Evolutionary conservation across 2,888 invertebrate species (phyloP).

Genomic region (Elmis aenea): DNA sequence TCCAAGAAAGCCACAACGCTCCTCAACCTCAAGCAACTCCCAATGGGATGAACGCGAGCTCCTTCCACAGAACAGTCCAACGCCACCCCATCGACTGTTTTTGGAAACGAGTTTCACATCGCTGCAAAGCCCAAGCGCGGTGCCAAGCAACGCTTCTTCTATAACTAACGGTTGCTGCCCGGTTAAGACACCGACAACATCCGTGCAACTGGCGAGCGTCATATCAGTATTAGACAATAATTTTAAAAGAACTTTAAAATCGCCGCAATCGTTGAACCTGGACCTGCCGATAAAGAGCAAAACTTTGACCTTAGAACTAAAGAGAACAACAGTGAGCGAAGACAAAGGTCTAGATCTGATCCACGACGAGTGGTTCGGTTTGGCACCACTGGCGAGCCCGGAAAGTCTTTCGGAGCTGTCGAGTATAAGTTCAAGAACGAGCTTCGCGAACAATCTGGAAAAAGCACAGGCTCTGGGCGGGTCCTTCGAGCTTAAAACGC

Average conservation of each 20-base stretch:
- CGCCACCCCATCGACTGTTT: conserved; percentile 56
- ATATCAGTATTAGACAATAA: conserved; percentile 18
- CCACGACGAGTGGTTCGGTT: conserved; percentile 62
- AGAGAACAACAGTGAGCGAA: too few species aligned
- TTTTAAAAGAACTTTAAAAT: conserved; percentile 5
- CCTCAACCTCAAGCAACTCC: conserved; percentile 18
- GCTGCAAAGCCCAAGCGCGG: conserved; percentile 41
- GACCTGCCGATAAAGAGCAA: conserved; percentile 9
- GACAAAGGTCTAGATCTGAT: conserved; percentile 46
- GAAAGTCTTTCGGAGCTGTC: conserved; percentile 80
- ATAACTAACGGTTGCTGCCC: conserved; percentile 42
- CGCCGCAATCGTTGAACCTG: conserved; percentile 15
- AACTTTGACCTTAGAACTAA: background rate
- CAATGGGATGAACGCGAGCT: background rate
- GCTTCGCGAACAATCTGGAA: conserved; percentile 48
- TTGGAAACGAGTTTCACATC: conserved; percentile 75
- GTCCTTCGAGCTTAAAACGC: conserved; percentile 50
- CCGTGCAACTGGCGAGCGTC: conserved; percentile 27
- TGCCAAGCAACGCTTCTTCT: conserved; percentile 38
- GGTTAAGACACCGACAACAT: conserved; percentile 37
- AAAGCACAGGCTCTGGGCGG: conserved; percentile 21
- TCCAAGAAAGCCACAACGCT: conserved; percentile 71
- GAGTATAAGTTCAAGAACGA: conserved; percentile 66
- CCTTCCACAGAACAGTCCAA: conserved; percentile 22
- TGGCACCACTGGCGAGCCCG: conserved; percentile 77